Evolutionary conservation across 2,797 vertebrate genomes (phyloP), one percentile per base, ranked within the genome.

Genomic region (Florisuga fusca): DNA sequence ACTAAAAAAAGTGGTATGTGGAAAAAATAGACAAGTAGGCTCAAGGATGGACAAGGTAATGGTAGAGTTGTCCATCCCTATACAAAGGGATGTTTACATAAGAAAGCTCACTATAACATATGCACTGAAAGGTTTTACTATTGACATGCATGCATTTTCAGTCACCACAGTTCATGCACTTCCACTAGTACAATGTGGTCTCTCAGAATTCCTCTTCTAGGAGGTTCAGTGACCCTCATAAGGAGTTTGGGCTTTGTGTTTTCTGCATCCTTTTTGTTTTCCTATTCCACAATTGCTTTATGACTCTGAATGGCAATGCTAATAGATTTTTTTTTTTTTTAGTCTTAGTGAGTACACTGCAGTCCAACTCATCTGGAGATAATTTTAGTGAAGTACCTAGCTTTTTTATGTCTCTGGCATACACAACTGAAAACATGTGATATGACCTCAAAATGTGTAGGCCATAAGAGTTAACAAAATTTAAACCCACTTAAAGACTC

Each of bases 401-500:
- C 27, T 72, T 69, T 87, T 89, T 67, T 51, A 33, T 88, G 59
- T 66, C 64, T 91, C 62, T 92, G 86, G 43, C 71, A 64, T 86
- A 85, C 87, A 83, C 90, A 74, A 43, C 25, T 95, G 87, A 94
- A 95, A 96, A 87, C 61, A 83, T 68, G 41, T 36, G 17, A 50
- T 29, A 62, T 71, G 51, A 84, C 75, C 80, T 96, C 92, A 80
- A 64, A 89, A 43, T 83, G 18, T 43, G 33, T 96, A 91, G 89
- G 78, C 80, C 88, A 7, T 90, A 82, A 63, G 43, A 91, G 55
- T 83, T 96, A 88, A 96, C 64, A 90, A 87, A 97, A 96, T 67
- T 90, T 67, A 95, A 95, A 93, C 66, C 90, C 79, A 82, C 91
- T 97, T 96, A 95, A 97, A 97, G 96, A 96, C 46, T 96, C 68